Conservation (phyloP, 1,140 invertebrate species). For the Coelopa frigida region DNA sequence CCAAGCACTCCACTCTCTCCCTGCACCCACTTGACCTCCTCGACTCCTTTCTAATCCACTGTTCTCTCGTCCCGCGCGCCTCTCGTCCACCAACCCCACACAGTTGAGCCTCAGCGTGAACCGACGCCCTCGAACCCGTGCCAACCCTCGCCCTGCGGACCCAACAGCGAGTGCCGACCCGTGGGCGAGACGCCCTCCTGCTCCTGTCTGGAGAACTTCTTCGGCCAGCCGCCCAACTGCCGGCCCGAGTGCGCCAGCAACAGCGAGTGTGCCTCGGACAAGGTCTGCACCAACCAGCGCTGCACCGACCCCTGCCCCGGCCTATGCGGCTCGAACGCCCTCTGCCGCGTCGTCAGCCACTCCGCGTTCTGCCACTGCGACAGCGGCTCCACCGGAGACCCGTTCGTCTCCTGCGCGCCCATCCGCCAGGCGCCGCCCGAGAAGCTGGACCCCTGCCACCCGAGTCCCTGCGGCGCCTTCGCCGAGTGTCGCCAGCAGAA, state of each 20-base stretch:
- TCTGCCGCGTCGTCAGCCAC: conserved; percentile 68
- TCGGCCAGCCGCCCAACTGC: conserved; percentile 60
- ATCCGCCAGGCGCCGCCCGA: conserved; percentile 41
- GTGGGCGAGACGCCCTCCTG: conserved; percentile 53
- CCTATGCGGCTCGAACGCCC: conserved; percentile 62
- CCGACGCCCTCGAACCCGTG: conserved; percentile 53
- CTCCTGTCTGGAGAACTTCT: conserved; percentile 54
- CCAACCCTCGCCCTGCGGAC: conserved; percentile 66
- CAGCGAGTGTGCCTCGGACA: conserved; percentile 54
- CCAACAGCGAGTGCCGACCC: conserved; percentile 62
- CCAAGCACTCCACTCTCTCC: no score
- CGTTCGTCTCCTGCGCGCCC: conserved; percentile 53
- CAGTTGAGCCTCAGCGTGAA: conserved; percentile 36
- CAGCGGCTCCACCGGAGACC: conserved; percentile 60
- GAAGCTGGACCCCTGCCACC: conserved; percentile 47
- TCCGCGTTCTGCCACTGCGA: conserved; percentile 64
- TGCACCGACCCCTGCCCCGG: conserved; percentile 69
- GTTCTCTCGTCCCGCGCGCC: no score
- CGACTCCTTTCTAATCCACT: no score
- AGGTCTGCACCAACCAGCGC: conserved; percentile 56
- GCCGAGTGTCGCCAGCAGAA: conserved; percentile 48
- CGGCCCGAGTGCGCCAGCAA: conserved; percentile 60
- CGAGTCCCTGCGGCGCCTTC: conserved; percentile 53
- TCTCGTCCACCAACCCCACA: not conserved
- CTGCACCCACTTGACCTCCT: no score